A percentile compares a stretch with the other conserved stretches of the same genome.
These are phyloP conservation scores for Saccopteryx leptura DNA, from an alignment of 2,113 vertebrate species.

Conservation along the genomic window DNA sequence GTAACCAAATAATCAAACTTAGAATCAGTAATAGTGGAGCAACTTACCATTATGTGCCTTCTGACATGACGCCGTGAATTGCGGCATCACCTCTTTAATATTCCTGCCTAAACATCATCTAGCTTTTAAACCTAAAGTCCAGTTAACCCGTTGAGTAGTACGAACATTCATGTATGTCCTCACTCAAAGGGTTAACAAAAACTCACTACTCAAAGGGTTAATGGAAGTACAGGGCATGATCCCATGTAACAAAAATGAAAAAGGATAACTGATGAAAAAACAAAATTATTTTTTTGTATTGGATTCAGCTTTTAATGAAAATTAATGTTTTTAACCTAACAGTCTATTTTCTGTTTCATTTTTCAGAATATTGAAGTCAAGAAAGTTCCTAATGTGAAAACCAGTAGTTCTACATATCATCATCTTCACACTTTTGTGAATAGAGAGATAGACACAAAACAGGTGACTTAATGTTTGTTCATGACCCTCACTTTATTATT, in stretches of 20 bases:
- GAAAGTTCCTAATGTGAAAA: constrained; percentile 85
- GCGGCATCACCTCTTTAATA: background rate
- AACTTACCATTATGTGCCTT: background rate
- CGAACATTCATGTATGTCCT: too few species aligned
- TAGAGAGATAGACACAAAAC: constrained; percentile 87
- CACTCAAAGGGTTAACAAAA: too few species aligned
- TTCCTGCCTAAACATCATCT: background rate
- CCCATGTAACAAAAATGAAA: background rate
- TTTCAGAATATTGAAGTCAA: constrained; percentile 89
- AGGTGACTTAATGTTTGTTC: constrained; percentile 87
- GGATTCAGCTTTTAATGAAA: constrained; percentile 56
- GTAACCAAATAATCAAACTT: background rate
- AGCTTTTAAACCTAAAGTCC: background rate
- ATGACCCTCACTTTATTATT: background rate
- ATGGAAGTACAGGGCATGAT: background rate
- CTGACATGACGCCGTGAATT: background rate
- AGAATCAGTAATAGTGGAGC: background rate
- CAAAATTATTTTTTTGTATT: constrained; percentile 14
- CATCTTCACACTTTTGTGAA: constrained; percentile 92
- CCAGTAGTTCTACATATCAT: constrained; percentile 91
- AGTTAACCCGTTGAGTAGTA: too few species aligned
- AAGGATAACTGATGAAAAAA: constrained; percentile 5
- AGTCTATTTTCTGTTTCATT: constrained; percentile 50
- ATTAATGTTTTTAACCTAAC: constrained; percentile 27
- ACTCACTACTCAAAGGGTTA: background rate